Conservation (phyloP, 2,888 invertebrate genomes). For the Cataglyphis livida region DNA sequence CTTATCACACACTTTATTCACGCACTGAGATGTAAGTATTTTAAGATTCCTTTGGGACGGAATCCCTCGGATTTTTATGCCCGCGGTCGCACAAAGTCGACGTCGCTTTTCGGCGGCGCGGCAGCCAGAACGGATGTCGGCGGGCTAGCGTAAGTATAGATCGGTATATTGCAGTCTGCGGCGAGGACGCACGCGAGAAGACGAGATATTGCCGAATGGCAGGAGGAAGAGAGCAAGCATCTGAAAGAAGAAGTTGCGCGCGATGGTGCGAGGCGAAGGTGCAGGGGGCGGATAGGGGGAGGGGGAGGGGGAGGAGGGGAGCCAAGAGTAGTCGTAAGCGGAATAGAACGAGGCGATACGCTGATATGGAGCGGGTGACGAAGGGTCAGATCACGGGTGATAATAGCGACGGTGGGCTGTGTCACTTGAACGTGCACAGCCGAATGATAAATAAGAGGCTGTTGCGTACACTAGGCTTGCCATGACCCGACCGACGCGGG, state of each 20-base stretch:
- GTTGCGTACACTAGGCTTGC: conserved; percentile 40
- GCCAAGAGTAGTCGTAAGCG: neutral
- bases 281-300: neutral
- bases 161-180: conserved; percentile 29
- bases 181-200: conserved; percentile 19
- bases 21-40: too few species aligned
- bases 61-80: neutral
- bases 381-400: conserved; percentile 41
- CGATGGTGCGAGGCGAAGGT: neutral
- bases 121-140: conserved; percentile 45
- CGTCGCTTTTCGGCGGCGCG: conserved; percentile 21
- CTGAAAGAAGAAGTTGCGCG: neutral
- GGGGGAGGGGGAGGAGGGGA: too few species aligned
- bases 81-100: conserved; percentile 11
- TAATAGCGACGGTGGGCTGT: conserved; percentile 37
- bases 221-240: neutral
- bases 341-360: conserved; percentile 38
- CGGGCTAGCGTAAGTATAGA: conserved; percentile 40
- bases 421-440: conserved; percentile 17
- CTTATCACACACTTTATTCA: neutral
- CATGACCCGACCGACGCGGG: neutral
- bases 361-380: conserved; percentile 22
- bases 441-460: conserved; percentile 51
- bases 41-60: neutral
- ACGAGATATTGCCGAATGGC: conserved; percentile 28